These are phyloP conservation scores for Odocoileus virginianus DNA, from an alignment of 2,113 vertebrate genomes.

Conservation along the genomic window DNA sequence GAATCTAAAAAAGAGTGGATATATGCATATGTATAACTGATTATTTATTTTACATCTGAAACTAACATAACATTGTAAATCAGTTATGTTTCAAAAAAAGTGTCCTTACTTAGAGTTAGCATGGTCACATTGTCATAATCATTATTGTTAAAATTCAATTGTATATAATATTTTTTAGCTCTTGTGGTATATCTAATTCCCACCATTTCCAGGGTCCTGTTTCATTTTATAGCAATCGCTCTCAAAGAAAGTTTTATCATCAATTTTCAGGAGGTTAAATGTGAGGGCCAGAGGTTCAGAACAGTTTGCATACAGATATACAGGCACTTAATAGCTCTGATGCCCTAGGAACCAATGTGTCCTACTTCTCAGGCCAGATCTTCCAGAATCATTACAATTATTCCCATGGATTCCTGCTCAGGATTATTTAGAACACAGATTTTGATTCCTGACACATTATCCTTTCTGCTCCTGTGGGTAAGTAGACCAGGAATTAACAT, in stretches of 20 bases:
- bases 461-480: conserved; percentile 38
- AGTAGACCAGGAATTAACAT: conserved; percentile 44
- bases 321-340: accelerated
- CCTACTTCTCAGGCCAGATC: background rate
- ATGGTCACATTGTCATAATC: too few relatives aligned
- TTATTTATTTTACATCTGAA: background rate
- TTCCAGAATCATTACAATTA: background rate
- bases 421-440: conserved; percentile 38
- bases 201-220: background rate
- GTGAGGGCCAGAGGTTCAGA: background rate
- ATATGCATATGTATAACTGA: background rate
- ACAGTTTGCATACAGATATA: background rate
- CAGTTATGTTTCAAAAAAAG: background rate
- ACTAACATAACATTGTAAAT: background rate
- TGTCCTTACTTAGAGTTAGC: background rate
- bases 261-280: background rate
- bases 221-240: background rate
- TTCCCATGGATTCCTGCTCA: background rate
- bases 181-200: background rate
- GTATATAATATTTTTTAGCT: background rate
- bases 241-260: background rate
- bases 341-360: background rate
- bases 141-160: background rate
- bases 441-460: conserved; percentile 57
- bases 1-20: background rate